These are phyloP conservation scores for Omphaloscelis lunosa DNA, from an alignment of 2,888 invertebrate genomes.

Conservation along the genomic window DNA sequence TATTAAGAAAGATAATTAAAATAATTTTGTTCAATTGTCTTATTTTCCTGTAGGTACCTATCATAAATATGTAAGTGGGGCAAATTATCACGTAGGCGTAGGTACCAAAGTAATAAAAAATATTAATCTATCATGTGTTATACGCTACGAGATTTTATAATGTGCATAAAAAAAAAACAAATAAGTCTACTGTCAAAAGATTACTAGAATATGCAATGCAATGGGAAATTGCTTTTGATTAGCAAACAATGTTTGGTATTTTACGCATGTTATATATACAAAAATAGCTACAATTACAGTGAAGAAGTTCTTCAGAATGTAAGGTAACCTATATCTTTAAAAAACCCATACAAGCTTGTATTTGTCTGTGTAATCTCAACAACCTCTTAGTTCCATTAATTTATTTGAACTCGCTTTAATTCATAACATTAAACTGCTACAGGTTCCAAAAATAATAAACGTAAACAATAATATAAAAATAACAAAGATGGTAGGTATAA, in stretches of 20 bases:
- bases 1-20: too few species aligned
- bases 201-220: background rate
- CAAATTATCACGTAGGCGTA: background rate
- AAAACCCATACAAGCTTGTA: too few species aligned
- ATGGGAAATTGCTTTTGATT: background rate
- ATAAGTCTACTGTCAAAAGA: background rate
- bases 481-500: background rate
- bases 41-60: too few species aligned
- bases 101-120: constrained; percentile 3
- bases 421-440: background rate
- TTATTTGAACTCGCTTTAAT: background rate
- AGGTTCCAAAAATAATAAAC: background rate
- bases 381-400: background rate
- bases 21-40: too few species aligned
- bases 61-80: background rate
- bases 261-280: background rate
- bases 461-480: background rate
- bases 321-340: too few species aligned
- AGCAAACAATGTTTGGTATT: background rate
- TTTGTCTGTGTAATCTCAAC: constrained; percentile 22
- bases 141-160: background rate
- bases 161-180: background rate
- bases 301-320: too few species aligned
- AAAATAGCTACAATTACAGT: background rate
- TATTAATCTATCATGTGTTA: constrained; percentile 13